phyloP scores from a whole-genome alignment of 2,888 invertebrate species.

The Drosophila borealis region DNA sequence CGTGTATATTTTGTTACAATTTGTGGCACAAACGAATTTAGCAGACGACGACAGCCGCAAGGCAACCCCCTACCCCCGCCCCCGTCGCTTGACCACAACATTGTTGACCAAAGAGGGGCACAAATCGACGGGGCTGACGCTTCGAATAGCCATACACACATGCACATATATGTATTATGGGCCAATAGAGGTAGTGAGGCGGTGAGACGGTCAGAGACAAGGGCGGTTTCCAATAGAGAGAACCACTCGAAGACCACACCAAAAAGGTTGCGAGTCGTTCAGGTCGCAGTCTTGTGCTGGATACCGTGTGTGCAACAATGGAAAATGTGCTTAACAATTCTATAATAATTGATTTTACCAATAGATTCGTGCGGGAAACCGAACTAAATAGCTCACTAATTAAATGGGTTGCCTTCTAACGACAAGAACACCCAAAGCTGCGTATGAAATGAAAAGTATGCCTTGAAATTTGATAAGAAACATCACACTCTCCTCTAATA shows the following conservation, averaged over 20 bases:
- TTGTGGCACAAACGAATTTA: slow-evolving; percentile 59
- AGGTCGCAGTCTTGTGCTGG: slow-evolving; percentile 51
- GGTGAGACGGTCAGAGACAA: slow-evolving; percentile 7
- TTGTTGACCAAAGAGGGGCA: slow-evolving; percentile 39
- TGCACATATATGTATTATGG: slow-evolving; percentile 2
- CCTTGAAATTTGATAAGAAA: slow-evolving; percentile 4
- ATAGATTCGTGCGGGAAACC: slow-evolving; percentile 5
- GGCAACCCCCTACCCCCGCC: not conserved
- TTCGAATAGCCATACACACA: slow-evolving; percentile 5
- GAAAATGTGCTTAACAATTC: slow-evolving; percentile 33
- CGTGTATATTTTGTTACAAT: slow-evolving; percentile 63
- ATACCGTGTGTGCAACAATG: slow-evolving; percentile 56
- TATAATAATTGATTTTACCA: slow-evolving; percentile 29
- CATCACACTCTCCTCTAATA: not conserved
- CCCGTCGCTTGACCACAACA: slow-evolving; percentile 15
- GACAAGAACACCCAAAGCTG: not conserved
- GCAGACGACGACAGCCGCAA: slow-evolving; percentile 34
- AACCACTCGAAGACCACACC: slow-evolving; percentile 33
- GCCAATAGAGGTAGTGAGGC: slow-evolving; percentile 23
- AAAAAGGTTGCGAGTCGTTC: slow-evolving; percentile 28
- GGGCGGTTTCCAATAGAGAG: slow-evolving; percentile 23
- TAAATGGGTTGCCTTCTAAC: slow-evolving; percentile 7
- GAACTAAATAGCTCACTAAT: slow-evolving; percentile 9
- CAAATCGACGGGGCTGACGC: slow-evolving; percentile 44
- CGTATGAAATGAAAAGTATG: slow-evolving; percentile 3